These are phyloP conservation scores for Palloptera scutellata DNA, from an alignment of 2,888 invertebrate genomes.

Conservation along the genomic window DNA sequence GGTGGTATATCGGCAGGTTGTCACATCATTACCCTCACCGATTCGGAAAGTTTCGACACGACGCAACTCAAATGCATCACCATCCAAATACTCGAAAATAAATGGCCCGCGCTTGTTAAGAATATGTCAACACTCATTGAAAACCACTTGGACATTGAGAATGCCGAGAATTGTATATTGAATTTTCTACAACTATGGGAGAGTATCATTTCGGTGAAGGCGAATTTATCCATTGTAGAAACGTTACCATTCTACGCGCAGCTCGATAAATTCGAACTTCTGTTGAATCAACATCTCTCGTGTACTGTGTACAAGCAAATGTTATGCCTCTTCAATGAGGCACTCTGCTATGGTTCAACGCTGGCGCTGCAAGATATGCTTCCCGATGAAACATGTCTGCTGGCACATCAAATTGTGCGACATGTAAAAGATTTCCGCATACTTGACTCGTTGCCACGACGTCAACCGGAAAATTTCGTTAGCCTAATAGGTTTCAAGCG, in stretches of 20 bases:
- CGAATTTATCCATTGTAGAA: conserved; percentile 87
- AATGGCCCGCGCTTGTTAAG: conserved; percentile 83
- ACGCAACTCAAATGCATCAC: conserved; percentile 85
- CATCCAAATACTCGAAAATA: conserved; percentile 83
- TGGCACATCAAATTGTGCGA: conserved; percentile 85
- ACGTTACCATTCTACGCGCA: conserved; percentile 89
- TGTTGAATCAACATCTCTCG: conserved; percentile 76
- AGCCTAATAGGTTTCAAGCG: conserved; percentile 61
- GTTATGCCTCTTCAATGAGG: conserved; percentile 86
- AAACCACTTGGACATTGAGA: conserved; percentile 51
- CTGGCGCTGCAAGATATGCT: conserved; percentile 86
- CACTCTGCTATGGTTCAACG: conserved; percentile 90
- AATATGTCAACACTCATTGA: conserved; percentile 67
- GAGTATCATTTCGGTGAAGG: conserved; percentile 88
- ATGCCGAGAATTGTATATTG: conserved; percentile 75
- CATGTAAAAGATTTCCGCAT: conserved; percentile 86
- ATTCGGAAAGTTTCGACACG: conserved; percentile 85
- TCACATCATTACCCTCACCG: conserved; percentile 68
- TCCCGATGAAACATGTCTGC: conserved; percentile 86
- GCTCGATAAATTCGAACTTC: conserved; percentile 79
- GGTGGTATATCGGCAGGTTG: conserved; percentile 43
- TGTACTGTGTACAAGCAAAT: conserved; percentile 86
- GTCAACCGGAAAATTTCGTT: conserved; percentile 59
- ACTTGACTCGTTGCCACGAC: conserved; percentile 61
- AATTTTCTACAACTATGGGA: conserved; percentile 89